A percentile compares a stretch with the other conserved stretches of the same genome.
phyloP scores from a whole-genome alignment of 2,113 vertebrate species.

The Halichoerus grypus region DNA sequence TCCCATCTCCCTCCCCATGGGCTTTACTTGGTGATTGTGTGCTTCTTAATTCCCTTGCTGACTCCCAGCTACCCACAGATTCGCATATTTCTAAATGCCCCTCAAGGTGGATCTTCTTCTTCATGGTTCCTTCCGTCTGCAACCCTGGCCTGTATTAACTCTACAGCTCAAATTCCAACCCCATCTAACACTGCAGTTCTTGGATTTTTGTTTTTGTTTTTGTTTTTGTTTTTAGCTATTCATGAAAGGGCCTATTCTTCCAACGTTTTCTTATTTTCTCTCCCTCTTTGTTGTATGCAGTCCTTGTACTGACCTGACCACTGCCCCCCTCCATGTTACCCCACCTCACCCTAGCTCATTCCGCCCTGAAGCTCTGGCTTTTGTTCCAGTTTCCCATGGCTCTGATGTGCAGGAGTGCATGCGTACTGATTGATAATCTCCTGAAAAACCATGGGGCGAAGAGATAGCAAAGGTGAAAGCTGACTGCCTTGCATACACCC shows the following conservation, averaged over 20 bases:
- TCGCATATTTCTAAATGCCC: neutral
- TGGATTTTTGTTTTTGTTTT: neutral
- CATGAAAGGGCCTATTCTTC: neutral
- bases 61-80: no score
- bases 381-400: neutral
- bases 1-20: rapidly evolving
- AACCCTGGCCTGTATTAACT: neutral
- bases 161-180: neutral
- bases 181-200: neutral
- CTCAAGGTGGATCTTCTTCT: rapidly evolving
- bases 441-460: neutral
- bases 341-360: neutral
- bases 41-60: neutral
- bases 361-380: neutral
- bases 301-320: neutral
- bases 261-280: neutral
- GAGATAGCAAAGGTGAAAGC: neutral
- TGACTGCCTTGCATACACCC: neutral
- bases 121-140: neutral
- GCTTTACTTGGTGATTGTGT: rapidly evolving
- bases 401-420: neutral
- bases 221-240: neutral
- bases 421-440: neutral
- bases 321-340: no score
- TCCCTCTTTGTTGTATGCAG: neutral